Conservation (phyloP, 2,113 vertebrate genomes). For the Gymnobelideus leadbeateri region DNA sequence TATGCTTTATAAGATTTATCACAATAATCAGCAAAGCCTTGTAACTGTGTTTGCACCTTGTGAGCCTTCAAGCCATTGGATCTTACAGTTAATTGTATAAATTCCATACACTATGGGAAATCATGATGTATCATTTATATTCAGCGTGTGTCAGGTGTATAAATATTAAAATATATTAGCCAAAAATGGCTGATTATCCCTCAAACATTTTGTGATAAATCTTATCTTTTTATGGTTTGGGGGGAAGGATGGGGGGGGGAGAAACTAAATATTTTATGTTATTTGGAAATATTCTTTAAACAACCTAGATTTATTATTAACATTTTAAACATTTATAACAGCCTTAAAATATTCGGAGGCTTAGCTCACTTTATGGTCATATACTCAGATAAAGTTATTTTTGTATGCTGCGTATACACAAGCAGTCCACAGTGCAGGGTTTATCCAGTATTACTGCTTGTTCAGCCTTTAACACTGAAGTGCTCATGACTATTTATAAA, state of each 20-base stretch:
- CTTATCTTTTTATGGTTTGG: slow-evolving; percentile 84
- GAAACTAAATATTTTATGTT: slow-evolving; percentile 88
- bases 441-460: slow-evolving; percentile 21
- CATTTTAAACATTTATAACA: slow-evolving; percentile 86
- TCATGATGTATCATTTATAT: slow-evolving; percentile 87
- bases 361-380: slow-evolving; percentile 71
- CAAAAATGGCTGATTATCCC: slow-evolving; percentile 87
- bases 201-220: slow-evolving; percentile 88
- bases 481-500: slow-evolving; percentile 20
- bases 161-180: slow-evolving; percentile 90
- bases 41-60: slow-evolving; percentile 83
- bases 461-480: neutral
- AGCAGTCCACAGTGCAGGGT: neutral
- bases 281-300: slow-evolving; percentile 88
- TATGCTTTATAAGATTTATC: slow-evolving; percentile 86
- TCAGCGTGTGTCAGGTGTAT: slow-evolving; percentile 86
- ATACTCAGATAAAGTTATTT: slow-evolving; percentile 75
- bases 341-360: slow-evolving; percentile 81
- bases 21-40: slow-evolving; percentile 84
- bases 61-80: slow-evolving; percentile 86
- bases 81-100: slow-evolving; percentile 87
- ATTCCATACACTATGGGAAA: slow-evolving; percentile 86
- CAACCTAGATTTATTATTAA: slow-evolving; percentile 88
- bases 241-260: slow-evolving; percentile 66
- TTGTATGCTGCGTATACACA: slow-evolving; percentile 38